These are phyloP conservation scores for Actenoides lindsayi DNA, from an alignment of 2,113 vertebrate genomes.

Conservation along the genomic window DNA sequence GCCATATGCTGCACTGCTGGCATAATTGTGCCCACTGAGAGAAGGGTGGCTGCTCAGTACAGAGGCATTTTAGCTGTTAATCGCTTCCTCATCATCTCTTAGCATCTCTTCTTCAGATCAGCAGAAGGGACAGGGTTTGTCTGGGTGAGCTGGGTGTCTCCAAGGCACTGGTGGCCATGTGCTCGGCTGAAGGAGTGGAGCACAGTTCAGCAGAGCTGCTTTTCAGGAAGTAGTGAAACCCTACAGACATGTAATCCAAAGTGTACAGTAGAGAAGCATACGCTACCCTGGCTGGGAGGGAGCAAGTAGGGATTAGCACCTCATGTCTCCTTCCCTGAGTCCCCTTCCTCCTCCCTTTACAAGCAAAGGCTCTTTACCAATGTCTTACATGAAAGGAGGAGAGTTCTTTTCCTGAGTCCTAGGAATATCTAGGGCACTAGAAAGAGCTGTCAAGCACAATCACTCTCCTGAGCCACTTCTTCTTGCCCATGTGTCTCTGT, in stretches of 20 bases:
- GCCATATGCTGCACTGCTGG: rapidly evolving
- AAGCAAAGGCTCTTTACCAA: neutral
- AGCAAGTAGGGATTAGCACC: neutral
- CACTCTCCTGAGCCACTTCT: neutral
- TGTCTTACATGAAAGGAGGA: neutral
- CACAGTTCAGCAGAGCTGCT: neutral
- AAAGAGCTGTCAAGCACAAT: neutral
- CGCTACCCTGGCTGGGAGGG: neutral
- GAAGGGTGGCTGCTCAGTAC: neutral
- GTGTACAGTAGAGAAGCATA: neutral
- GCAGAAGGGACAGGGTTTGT: neutral
- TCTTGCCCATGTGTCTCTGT: neutral
- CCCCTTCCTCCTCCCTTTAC: neutral
- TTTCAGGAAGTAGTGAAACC: neutral
- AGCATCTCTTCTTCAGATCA: neutral
- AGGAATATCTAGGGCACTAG: neutral
- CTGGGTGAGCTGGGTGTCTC: neutral
- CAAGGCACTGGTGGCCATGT: neutral
- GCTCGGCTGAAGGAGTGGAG: neutral
- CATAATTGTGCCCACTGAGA: neutral
- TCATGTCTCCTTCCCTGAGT: neutral
- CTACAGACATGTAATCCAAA: neutral
- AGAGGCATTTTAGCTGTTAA: neutral
- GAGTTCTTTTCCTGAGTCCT: neutral
- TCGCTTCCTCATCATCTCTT: neutral